A percentile compares a stretch with the other conserved stretches of the same genome.
phyloP scores from a whole-genome alignment of 2,797 vertebrate species.

The Enteromius afrohamiltoni region DNA sequence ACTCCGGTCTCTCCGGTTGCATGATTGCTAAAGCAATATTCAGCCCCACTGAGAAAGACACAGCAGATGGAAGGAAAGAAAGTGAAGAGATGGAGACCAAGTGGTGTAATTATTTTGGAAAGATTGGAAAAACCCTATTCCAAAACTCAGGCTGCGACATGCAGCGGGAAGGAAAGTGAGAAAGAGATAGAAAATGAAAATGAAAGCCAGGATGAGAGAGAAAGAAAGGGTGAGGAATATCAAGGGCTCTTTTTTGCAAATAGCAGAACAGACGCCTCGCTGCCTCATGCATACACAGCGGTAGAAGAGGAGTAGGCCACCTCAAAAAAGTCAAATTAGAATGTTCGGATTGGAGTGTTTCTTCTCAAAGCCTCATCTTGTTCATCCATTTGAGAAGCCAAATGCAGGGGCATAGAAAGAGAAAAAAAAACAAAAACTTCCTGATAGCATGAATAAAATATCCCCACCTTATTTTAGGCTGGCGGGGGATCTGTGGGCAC shows the following conservation, averaged over 20 bases:
- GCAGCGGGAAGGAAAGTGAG: constrained; percentile 40
- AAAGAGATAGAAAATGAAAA: constrained; percentile 44
- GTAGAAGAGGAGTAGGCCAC: constrained; percentile 19
- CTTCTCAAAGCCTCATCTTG: constrained; percentile 42
- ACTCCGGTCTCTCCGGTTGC: constrained; percentile 46
- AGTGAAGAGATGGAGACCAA: constrained; percentile 40
- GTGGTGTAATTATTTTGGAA: constrained; percentile 57
- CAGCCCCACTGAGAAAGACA: constrained; percentile 35
- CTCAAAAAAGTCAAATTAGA: constrained; percentile 47
- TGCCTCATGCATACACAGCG: constrained; percentile 45
- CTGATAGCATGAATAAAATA: constrained; percentile 53
- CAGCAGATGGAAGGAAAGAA: constrained; percentile 22
- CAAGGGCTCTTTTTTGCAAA: constrained; percentile 40
- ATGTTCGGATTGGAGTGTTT: constrained; percentile 37
- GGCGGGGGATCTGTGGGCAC: not conserved
- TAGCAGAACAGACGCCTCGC: constrained; percentile 37
- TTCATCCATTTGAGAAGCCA: constrained; percentile 43
- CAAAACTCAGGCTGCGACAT: constrained; percentile 43
- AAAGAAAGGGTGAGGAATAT: constrained; percentile 35
- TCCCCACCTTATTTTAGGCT: not conserved
- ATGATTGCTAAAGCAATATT: constrained; percentile 61
- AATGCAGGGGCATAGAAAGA: constrained; percentile 25
- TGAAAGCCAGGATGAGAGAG: constrained; percentile 21
- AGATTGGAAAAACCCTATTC: constrained; percentile 59
- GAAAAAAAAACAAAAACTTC: constrained; percentile 11